Base-by-base conservation (phyloP, 2,797 vertebrate genomes). In the Neosilurus hyrtlii region DNA sequence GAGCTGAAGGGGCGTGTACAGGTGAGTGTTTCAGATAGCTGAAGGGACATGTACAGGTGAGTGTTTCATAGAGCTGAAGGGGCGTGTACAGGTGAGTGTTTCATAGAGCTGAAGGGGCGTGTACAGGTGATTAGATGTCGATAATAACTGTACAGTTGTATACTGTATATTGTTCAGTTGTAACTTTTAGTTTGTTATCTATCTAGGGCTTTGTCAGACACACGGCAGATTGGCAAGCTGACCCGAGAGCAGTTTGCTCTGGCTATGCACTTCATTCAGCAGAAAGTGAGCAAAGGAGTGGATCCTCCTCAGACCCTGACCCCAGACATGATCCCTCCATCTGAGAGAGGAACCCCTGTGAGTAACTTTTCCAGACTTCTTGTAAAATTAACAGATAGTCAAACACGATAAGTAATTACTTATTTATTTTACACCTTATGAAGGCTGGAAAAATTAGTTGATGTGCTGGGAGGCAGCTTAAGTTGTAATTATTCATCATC, bases 181-280 rank as follows among this genome's bases (percentile, higher is more conserved):
- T 62, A 77, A 62, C 30, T 24, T 77, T 62, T 16, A 26, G 18
- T 14, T 12, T 68, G 51, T 43, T 70, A 7, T 63, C 2, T 73
- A 0, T 63, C 43, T 30, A 99, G 98, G 98, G 96, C 97, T 83
- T 89, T 99, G 90, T 96, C 97, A 10, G 98, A 99, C 89, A 99
- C 96, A 0, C 94, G 96, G 79, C 97, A 99, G 91, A 94, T 96
- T 81, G 98, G 98, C 18, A 99, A 97, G 90, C 91, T 99, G 81
- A 97, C 94, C 85, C 94, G 96, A 82, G 97, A 99, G 82, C 98
- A 99, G 90, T 99, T 99, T 88, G 94, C 95, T 5, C 91, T 99
- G 0, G 97, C 98, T 84, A 99, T 99, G 97, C 92, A 97, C 91
- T 92, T 99, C 88, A 99, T 99, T 87, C 97, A 99, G 81, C 97